Percentiles rank a stretch among this genome's conserved stretches.
Evolutionary conservation across 2,797 vertebrate species (phyloP).

Genomic region (Nothura maculosa): DNA sequence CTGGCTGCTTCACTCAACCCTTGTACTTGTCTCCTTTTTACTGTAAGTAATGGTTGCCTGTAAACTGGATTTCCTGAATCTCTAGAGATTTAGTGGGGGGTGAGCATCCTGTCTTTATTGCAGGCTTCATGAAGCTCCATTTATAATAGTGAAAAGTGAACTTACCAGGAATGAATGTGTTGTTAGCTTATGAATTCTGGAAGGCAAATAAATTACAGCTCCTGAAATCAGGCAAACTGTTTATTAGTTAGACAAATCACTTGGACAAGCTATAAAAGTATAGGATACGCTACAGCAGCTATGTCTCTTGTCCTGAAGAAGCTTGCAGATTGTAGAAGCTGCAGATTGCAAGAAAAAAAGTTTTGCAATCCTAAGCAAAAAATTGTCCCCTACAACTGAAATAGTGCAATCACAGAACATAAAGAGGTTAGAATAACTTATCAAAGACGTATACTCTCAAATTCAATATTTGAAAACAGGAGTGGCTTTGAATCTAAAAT

Average conservation of each 20-base stretch:
- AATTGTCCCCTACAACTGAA: neutral
- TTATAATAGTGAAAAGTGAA: neutral
- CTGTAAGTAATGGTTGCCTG: neutral
- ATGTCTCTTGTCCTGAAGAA: neutral
- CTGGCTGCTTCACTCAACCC: neutral
- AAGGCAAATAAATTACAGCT: constrained; percentile 16
- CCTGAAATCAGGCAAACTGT: neutral
- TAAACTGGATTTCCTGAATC: neutral
- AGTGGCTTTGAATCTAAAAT: neutral
- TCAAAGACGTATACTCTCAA: neutral
- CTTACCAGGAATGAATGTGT: neutral
- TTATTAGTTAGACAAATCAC: constrained; percentile 9
- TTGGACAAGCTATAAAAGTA: neutral
- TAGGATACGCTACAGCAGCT: neutral
- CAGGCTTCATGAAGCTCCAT: neutral
- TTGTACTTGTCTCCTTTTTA: neutral
- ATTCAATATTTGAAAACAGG: neutral
- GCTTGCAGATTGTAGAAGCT: neutral
- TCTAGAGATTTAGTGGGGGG: neutral
- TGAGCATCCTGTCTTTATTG: neutral
- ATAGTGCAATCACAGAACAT: neutral
- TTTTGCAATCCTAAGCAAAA: neutral
- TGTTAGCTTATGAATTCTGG: neutral
- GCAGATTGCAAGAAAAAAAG: neutral
- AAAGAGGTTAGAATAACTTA: neutral